Evolutionary conservation across 2,113 vertebrate species (phyloP).

Genomic region (Probosciger aterrimus): DNA sequence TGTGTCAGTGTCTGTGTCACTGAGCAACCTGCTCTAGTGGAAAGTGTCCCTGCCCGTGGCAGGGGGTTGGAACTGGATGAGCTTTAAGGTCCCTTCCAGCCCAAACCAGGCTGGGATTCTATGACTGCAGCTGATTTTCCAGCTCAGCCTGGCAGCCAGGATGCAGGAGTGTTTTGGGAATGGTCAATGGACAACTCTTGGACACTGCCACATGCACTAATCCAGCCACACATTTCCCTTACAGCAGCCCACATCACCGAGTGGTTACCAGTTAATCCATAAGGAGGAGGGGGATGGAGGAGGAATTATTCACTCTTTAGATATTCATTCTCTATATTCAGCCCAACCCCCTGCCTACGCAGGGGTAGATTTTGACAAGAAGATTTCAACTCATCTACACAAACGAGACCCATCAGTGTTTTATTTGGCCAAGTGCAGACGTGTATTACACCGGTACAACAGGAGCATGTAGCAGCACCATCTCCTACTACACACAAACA

Average conservation of each 20-base stretch:
- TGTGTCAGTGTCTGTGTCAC: background rate
- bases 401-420: fast-evolving
- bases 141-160: background rate
- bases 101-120: background rate
- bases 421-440: background rate
- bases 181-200: background rate
- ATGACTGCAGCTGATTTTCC: background rate
- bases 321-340: background rate
- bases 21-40: background rate
- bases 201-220: background rate
- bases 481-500: background rate
- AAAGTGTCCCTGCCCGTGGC: background rate
- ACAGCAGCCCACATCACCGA: background rate
- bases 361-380: background rate
- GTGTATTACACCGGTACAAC: fast-evolving
- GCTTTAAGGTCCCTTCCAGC: background rate
- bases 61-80: background rate
- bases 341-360: background rate
- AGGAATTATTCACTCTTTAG: background rate
- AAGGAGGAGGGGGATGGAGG: background rate
- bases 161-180: fast-evolving
- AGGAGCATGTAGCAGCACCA: fast-evolving
- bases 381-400: background rate
- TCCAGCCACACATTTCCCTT: background rate
- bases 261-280: background rate